Percentiles rank a stretch among this genome's conserved stretches.
These are phyloP conservation scores for Ceyx melanurus DNA, from an alignment of 2,113 vertebrate genomes.

Conservation along the genomic window DNA sequence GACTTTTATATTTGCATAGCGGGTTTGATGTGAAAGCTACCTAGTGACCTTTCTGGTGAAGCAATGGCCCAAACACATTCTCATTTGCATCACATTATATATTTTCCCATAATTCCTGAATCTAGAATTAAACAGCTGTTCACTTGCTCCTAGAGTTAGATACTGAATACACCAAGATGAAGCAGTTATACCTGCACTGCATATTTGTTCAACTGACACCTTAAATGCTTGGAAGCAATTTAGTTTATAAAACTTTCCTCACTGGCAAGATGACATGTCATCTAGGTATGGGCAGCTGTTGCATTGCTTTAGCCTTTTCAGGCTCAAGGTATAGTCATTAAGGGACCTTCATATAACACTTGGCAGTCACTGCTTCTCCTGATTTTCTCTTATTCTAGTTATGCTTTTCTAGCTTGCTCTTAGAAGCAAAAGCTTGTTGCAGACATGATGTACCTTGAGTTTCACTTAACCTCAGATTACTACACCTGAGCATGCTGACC, in stretches of 20 bases:
- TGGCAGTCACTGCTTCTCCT: background rate
- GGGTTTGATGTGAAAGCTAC: background rate
- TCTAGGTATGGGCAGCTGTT: background rate
- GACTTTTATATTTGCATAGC: background rate
- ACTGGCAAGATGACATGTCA: background rate
- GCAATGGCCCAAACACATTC: background rate
- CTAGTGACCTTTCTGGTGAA: background rate
- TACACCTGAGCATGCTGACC: background rate
- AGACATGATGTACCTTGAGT: background rate
- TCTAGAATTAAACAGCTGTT: background rate
- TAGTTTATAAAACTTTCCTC: background rate
- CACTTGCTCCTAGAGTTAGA: background rate
- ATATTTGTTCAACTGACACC: background rate
- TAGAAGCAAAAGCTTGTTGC: background rate
- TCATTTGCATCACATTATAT: fast-evolving
- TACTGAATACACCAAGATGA: background rate
- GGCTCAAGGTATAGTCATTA: background rate
- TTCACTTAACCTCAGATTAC: background rate
- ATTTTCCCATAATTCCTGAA: background rate
- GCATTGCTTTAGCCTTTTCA: background rate
- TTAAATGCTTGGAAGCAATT: background rate
- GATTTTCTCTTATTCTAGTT: background rate
- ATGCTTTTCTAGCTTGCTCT: background rate
- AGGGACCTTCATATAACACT: background rate
- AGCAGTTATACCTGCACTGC: background rate